These are phyloP conservation scores for Rotaria macrura DNA, from an alignment of 2,888 invertebrate genomes.

Conservation along the genomic window DNA sequence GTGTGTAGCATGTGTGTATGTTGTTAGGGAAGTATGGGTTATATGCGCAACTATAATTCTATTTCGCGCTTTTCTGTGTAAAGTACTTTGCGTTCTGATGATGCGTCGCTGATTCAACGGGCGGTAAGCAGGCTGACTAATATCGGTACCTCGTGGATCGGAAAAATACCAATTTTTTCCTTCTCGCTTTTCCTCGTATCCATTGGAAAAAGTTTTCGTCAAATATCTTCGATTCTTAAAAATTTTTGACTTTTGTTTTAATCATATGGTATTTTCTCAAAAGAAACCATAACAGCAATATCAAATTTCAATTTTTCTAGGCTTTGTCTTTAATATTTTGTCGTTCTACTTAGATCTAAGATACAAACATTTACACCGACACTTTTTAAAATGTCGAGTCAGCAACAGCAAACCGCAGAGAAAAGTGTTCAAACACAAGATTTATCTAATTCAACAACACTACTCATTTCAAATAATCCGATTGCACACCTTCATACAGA, in stretches of 20 bases:
- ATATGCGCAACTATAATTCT: background rate
- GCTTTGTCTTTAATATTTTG: background rate
- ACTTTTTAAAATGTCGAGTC: background rate
- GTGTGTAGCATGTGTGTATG: background rate
- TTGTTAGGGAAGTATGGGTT: background rate
- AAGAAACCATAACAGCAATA: background rate
- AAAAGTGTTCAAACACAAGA: constrained; percentile 17
- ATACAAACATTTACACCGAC: background rate
- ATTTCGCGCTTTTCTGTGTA: background rate
- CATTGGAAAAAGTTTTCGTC: background rate
- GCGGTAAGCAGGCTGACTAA: constrained; percentile 10
- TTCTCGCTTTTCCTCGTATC: background rate
- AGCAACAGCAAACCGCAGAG: background rate
- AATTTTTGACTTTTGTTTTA: background rate
- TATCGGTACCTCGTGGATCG: background rate
- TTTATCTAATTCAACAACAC: background rate
- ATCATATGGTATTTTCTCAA: background rate
- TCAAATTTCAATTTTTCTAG: background rate
- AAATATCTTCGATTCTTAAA: no score
- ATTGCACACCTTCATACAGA: background rate
- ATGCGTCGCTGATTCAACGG: background rate
- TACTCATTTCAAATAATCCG: background rate
- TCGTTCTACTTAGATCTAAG: background rate
- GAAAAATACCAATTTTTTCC: background rate
- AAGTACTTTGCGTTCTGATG: background rate